Conservation (phyloP, 2,888 invertebrate genomes). For the Tuta absoluta region DNA sequence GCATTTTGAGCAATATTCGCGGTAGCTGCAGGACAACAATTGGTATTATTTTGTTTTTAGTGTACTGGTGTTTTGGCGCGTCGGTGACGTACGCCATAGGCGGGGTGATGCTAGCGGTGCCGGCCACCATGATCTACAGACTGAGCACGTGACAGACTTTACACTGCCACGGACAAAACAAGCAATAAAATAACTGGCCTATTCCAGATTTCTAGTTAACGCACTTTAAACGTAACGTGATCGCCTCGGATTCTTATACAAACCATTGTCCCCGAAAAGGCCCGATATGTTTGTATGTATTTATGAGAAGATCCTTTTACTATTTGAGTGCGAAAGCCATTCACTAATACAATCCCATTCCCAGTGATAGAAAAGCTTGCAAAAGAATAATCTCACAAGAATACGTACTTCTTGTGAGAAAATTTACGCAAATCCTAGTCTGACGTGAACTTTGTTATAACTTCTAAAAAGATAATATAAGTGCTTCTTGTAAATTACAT, state of each 20-base stretch:
- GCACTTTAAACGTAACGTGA: background rate
- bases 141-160: conserved; percentile 60
- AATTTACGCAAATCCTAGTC: too few relatives aligned
- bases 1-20: too few relatives aligned
- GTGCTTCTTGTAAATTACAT: too few relatives aligned
- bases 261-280: too few relatives aligned
- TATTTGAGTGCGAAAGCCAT: too few relatives aligned
- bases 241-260: background rate
- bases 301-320: background rate
- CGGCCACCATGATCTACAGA: conserved; percentile 84
- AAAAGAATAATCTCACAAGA: too few relatives aligned
- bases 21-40: too few relatives aligned
- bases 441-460: too few relatives aligned
- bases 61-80: conserved; percentile 96
- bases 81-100: conserved; percentile 90
- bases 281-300: background rate
- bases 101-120: conserved; percentile 87
- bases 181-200: conserved; percentile 36
- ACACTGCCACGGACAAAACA: conserved; percentile 39
- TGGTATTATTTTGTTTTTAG: conserved; percentile 72
- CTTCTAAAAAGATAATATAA: too few relatives aligned
- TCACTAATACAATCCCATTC: too few relatives aligned
- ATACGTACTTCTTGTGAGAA: too few relatives aligned
- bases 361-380: too few relatives aligned
- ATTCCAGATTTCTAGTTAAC: background rate